Base-by-base conservation (phyloP, 1,140 invertebrate genomes). In the Pogonomyrmex californicus region DNA sequence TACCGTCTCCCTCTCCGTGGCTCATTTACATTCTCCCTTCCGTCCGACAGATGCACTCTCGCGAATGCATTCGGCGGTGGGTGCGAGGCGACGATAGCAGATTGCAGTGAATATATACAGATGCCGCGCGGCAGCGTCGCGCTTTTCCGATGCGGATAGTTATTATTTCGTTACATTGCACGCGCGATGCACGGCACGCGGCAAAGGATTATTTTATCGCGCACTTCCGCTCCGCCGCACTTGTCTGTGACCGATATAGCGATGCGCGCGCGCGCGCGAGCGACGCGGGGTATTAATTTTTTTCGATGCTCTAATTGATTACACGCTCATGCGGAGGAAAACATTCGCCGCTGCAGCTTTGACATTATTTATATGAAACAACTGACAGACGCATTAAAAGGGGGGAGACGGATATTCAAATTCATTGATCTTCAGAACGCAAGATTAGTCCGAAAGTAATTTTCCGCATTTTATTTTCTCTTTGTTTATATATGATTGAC, bases 131-230 rank as follows among this genome's bases (percentile, higher is more conserved):
- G 41, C 30, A 54, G 7, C 36, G 41, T 79, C 33, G 10, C 41
- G 14, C 54, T 78, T 77, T 77, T 75, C 44, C 71, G 36, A 62
- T 33, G 38, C 56, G 65, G 41, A 60, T 68, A 73, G 79, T 79
- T 85, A 90, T 91, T 92, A 92, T 91, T 91, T 91, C 90, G 75
- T 91, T 93, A 93, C 88, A 91, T 86, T 90, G 87, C 58, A 81
- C 83, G 66, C 47, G 88, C 65, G 85, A 62, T 66, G 33, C 71
- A 63, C 17, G 14, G 47, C 66, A 63, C 36, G 30, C 51, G 62
- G 36, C 60, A 92, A 92, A 92, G 88, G 87, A 91, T 90, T 88
- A 89, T 90, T 93, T 93, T 88, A 89, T 93, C 91, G 87, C 78
- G 85, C 78, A 71, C 87, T 93, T 93, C 82, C 89, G 87, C 91